Evolutionary conservation across 2,113 vertebrate species (phyloP).

Genomic region (Pseudorasbora parva): DNA sequence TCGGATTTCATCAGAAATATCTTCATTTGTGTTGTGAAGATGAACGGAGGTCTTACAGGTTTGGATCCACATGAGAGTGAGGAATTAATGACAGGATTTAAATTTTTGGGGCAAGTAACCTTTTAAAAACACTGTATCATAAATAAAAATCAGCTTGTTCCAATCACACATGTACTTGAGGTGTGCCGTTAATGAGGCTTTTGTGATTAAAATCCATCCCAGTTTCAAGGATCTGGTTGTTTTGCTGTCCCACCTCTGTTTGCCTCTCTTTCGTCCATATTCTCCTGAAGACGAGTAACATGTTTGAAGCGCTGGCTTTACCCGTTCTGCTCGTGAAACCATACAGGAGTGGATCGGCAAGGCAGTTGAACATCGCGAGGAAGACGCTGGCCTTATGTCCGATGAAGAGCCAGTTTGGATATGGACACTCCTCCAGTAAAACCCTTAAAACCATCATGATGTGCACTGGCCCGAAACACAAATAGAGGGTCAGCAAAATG

Average conservation of each 20-base stretch:
- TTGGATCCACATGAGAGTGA: too few species aligned
- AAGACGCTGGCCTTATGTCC: slow-evolving; percentile 80
- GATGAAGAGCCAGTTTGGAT: slow-evolving; percentile 56
- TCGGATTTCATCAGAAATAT: too few species aligned
- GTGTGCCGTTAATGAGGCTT: too few species aligned
- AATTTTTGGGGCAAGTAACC: too few species aligned
- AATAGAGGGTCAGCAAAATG: slow-evolving; percentile 77
- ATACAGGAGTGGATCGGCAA: slow-evolving; percentile 87
- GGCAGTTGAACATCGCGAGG: slow-evolving; percentile 83
- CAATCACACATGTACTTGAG: not conserved
- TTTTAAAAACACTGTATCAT: not conserved
- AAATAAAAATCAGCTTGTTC: not conserved
- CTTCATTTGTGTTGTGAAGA: too few species aligned
- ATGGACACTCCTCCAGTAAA: slow-evolving; percentile 64
- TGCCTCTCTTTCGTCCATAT: not conserved
- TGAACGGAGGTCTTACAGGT: too few species aligned
- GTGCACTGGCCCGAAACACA: slow-evolving; percentile 87
- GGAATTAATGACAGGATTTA: too few species aligned
- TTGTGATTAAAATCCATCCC: not conserved
- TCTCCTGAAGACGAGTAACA: slow-evolving; percentile 73
- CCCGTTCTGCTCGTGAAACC: slow-evolving; percentile 85
- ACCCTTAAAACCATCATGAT: slow-evolving; percentile 77
- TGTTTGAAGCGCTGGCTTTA: slow-evolving; percentile 72
- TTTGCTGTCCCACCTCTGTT: not conserved
- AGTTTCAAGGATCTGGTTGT: not conserved